Evolutionary conservation across 2,888 invertebrate genomes (phyloP).

Genomic region (Metopia argyrocephala): DNA sequence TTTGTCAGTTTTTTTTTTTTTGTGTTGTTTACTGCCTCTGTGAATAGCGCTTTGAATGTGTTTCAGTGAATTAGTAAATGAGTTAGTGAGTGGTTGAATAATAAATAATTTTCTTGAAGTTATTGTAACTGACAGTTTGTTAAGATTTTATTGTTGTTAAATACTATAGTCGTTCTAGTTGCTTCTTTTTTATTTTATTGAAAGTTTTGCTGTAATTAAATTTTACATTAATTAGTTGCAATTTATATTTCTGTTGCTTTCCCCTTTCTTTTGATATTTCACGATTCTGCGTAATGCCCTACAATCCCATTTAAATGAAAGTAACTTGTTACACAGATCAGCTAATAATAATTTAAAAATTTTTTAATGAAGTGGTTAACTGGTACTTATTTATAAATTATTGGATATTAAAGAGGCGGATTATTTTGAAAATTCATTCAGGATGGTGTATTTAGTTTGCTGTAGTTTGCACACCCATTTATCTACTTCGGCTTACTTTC

Average conservation of each 20-base stretch:
- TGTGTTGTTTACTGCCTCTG: neutral
- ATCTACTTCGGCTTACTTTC: no score
- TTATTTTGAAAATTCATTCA: no score
- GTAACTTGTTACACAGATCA: no score
- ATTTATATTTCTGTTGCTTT: slow-evolving; percentile 39
- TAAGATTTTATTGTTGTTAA: slow-evolving; percentile 25
- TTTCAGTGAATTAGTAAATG: neutral
- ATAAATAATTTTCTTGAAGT: slow-evolving; percentile 58
- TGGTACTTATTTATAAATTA: no score
- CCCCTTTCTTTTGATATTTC: neutral
- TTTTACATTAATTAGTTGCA: slow-evolving; percentile 57
- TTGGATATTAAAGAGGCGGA: no score
- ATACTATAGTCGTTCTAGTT: slow-evolving; percentile 4
- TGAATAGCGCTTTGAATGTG: slow-evolving; percentile 1
- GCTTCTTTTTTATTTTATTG: slow-evolving; percentile 30
- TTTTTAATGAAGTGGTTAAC: no score
- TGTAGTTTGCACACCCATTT: no score
- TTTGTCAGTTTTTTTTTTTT: neutral
- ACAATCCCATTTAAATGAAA: no score
- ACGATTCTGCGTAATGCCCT: no score
- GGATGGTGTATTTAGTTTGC: no score
- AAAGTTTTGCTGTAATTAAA: slow-evolving; percentile 34
- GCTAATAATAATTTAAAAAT: no score
- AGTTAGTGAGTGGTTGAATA: slow-evolving; percentile 13
- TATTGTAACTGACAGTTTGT: slow-evolving; percentile 61